Base-by-base conservation (phyloP, 2,888 invertebrate genomes). In the Copidosoma aretas region DNA sequence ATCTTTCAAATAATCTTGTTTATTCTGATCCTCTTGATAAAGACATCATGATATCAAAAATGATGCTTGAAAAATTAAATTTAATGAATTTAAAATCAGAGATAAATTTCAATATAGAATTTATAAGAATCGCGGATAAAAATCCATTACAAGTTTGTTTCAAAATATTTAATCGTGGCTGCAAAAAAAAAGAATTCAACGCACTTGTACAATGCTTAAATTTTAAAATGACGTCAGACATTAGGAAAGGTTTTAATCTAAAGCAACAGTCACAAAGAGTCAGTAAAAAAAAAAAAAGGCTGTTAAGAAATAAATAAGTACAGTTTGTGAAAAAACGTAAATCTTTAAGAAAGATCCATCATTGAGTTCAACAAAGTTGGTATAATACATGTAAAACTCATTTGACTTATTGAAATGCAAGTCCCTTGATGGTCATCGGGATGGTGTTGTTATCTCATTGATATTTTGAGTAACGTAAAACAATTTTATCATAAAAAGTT, bases 31-130 rank as follows among this genome's bases (percentile, higher is more conserved):
- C 75, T 8, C 73, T 85, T 19, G 80, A 84, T 22, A 81, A 75
- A 66, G 85, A 86, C 75, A 77, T 76, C 1, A 61, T 77, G 5
- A 77, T 84, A 25, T 81, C 85, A 0, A 76, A 84, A 5, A 77
- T 78, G 60, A 72, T 83, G 15, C 49, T 78, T 12, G 70, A 79
- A 46, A 58, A 72, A 4, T 54, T n/a, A 1, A 14, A 54, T 15
- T 32, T 10, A 3, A 19, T 46, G 1, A 49, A 53, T 32, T 32
- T 32, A 54, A 53, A 21, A 32, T 2, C 52, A 52, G 39, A 24
- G 3, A 39, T 61, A 8, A 22, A 60, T 39, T 39, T 60, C 12
- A 22, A 61, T n/a, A 61, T 14, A 25, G 4, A 1, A 54, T 49
- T 67, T 84, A 17, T 73, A 77, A 39, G 78, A 80, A 24, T 75